Percentiles rank a stretch among this genome's conserved stretches.
phyloP scores from a whole-genome alignment of 2,113 vertebrate species.

The Nothoprocta pentlandii region DNA sequence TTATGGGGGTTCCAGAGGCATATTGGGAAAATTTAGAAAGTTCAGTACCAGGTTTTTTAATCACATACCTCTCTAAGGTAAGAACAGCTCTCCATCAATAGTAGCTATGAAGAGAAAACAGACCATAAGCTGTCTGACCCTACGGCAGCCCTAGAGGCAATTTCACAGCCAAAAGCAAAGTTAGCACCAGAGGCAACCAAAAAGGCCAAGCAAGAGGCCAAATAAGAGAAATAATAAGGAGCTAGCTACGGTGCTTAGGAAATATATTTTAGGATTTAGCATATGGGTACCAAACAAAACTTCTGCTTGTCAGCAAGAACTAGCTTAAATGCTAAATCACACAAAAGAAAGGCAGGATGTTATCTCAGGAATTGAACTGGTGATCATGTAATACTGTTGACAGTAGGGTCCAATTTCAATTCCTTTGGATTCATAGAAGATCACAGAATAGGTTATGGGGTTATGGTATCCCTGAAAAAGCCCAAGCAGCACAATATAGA shows the following conservation, averaged over 20 bases:
- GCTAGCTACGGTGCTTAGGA: neutral
- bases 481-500: neutral
- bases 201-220: constrained; percentile 9
- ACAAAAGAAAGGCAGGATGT: constrained; percentile 20
- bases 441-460: neutral
- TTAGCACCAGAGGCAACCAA: constrained; percentile 43
- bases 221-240: constrained; percentile 40
- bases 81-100: constrained; percentile 65
- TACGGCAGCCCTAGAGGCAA: constrained; percentile 72
- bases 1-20: constrained; percentile 38
- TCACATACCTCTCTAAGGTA: constrained; percentile 40
- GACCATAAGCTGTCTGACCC: constrained; percentile 63
- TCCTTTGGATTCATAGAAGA: constrained; percentile 15
- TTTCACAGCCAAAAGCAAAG: constrained; percentile 65
- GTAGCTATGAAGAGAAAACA: constrained; percentile 62
- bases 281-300: constrained; percentile 31
- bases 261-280: constrained; percentile 61
- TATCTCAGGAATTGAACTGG: neutral
- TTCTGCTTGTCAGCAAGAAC: neutral
- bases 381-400: neutral
- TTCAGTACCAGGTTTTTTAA: constrained; percentile 60
- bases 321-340: constrained; percentile 33
- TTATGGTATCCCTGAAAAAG: neutral
- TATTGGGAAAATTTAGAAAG: constrained; percentile 45
- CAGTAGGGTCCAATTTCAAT: constrained; percentile 7